Base-by-base conservation (phyloP, 2,888 invertebrate genomes). In the Dilophus febrilis region DNA sequence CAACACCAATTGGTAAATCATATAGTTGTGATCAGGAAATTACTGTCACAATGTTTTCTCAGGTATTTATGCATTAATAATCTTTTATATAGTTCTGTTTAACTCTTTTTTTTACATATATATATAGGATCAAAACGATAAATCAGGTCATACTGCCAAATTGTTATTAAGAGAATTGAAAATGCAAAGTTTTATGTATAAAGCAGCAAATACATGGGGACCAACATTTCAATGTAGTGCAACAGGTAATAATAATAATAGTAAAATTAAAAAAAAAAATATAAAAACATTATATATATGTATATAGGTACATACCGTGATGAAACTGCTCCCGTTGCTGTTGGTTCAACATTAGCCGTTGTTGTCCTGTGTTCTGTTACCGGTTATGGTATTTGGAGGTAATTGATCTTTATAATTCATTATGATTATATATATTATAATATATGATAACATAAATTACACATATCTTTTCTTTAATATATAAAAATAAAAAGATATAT, bases 111-210 rank as follows among this genome's bases (percentile, higher is more conserved):
- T 8, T 31, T 17, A 26, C 4, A 31, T 31, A n/a, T n/a, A n/a
- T n/a, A n/a, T 11, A 12, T 11, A 44, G 4, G 61, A 61, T 42
- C 57, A 60, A 8, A 58, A 58, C 17, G 63, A 63, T 46, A 57
- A 52, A 44, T 59, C 61, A 2, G 63, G 63, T 2, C 73, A 73
- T 49, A 68, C 70, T 40, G 78, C 76, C 1, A 73, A 71, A 33
- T 60, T 80, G 1, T 72, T 73, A 49, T 64, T 80, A 12, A 68
- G 77, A 18, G 74, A 77, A 47, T 66, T 85, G 64, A 75, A 78
- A 43, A 70, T 90, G 42, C 88, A 90, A 54, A 84, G 88, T 18
- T 90, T 88, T 61, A 87, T 87, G 74, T 84, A 83, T 63, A 82
- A 83, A 56, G 78, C 77, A 34, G 76, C 77, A 32, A 72, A 71